A percentile compares a stretch with the other conserved stretches of the same genome.
phyloP scores from a whole-genome alignment of 1,140 invertebrate genomes.

The Drosophila asahinai region DNA sequence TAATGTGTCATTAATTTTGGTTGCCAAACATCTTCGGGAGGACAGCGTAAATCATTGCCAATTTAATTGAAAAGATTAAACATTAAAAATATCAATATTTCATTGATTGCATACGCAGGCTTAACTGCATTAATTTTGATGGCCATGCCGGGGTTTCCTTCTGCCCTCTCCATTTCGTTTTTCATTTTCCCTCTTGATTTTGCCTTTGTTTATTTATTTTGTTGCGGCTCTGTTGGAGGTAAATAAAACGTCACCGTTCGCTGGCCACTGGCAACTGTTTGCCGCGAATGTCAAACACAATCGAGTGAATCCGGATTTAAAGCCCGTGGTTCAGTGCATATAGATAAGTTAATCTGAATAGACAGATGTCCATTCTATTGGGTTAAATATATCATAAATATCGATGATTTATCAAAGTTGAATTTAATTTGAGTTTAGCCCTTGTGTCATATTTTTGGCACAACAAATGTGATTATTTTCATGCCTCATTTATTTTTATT shows the following conservation, averaged over 20 bases:
- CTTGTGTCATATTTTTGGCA: not conserved
- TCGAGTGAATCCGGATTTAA: slow-evolving; percentile 7
- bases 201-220: slow-evolving; percentile 22
- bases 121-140: slow-evolving; percentile 68
- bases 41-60: slow-evolving; percentile 61
- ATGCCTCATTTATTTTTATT: not conserved
- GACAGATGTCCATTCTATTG: slow-evolving; percentile 15
- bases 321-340: not conserved
- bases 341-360: slow-evolving; percentile 29
- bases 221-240: slow-evolving; percentile 17
- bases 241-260: slow-evolving; percentile 37
- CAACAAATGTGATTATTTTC: not conserved
- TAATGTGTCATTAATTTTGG: slow-evolving; percentile 46
- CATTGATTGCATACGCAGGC: slow-evolving; percentile 61
- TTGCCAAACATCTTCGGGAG: slow-evolving; percentile 45
- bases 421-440: not conserved
- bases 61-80: slow-evolving; percentile 84
- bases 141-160: slow-evolving; percentile 16
- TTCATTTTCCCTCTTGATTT: not conserved
- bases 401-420: slow-evolving; percentile 6
- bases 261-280: slow-evolving; percentile 5
- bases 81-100: slow-evolving; percentile 80
- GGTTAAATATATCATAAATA: not conserved
- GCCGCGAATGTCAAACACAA: slow-evolving; percentile 27
- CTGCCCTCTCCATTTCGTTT: not conserved